Evolutionary conservation across 1,140 invertebrate species (phyloP).

Genomic region (Drosophila pseudoananassae): DNA sequence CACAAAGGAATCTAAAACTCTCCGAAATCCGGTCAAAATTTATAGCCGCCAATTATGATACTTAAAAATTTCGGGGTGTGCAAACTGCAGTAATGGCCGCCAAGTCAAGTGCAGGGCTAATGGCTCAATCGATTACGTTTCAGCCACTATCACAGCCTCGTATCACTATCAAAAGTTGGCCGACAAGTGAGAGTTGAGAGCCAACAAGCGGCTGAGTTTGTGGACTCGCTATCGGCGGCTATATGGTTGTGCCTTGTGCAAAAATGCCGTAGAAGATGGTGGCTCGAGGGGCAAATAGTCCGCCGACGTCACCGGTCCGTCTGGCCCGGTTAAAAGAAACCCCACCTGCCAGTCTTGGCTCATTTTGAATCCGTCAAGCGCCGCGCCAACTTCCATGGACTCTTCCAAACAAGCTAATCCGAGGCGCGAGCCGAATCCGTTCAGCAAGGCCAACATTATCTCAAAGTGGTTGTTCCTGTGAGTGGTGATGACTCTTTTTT

Average conservation of each 20-base stretch:
- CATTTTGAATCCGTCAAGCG: constrained; percentile 41
- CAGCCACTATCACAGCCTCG: constrained; percentile 16
- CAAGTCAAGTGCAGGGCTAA: constrained; percentile 8
- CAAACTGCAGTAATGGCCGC: constrained; percentile 30
- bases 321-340: constrained; percentile 40
- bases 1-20: constrained; percentile 37
- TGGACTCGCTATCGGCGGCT: constrained; percentile 41
- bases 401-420: constrained; percentile 30
- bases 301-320: constrained; percentile 26
- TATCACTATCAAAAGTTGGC: constrained; percentile 19
- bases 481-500: constrained; percentile 27
- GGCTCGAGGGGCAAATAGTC: constrained; percentile 27
- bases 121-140: constrained; percentile 37
- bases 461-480: constrained; percentile 72
- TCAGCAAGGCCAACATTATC: constrained; percentile 55
- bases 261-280: constrained; percentile 49
- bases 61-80: constrained; percentile 1
- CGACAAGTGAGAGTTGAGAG: background rate
- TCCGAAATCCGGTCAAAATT: constrained; percentile 27
- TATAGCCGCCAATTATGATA: constrained; percentile 14
- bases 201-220: constrained; percentile 13
- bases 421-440: constrained; percentile 64
- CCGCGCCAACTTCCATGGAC: constrained; percentile 44
- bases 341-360: constrained; percentile 3
- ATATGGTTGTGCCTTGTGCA: constrained; percentile 64